Percentiles rank a stretch among this genome's conserved stretches.
Evolutionary conservation across 2,888 invertebrate genomes (phyloP).

Genomic region (Drosophila longiperda): DNA sequence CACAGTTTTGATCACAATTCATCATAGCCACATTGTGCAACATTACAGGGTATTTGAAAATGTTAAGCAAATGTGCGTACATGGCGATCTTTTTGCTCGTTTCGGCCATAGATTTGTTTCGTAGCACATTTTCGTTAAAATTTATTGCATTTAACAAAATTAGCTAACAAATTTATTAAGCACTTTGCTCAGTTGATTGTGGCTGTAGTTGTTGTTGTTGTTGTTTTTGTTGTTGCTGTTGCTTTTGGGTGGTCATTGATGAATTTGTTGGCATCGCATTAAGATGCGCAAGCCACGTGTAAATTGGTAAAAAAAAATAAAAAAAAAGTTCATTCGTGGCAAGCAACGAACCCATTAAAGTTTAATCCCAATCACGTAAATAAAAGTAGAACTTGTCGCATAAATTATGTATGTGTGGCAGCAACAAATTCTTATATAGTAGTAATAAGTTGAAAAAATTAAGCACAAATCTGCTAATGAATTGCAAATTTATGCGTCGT

Average conservation of each 20-base stretch:
- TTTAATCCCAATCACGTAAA: slow-evolving; percentile 77
- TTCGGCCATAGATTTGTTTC: slow-evolving; percentile 50
- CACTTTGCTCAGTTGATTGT: slow-evolving; percentile 54
- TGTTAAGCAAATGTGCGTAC: slow-evolving; percentile 64
- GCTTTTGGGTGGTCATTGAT: slow-evolving; percentile 65
- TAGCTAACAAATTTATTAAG: slow-evolving; percentile 82
- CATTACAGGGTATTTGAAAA: slow-evolving; percentile 39
- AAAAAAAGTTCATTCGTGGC: slow-evolving; percentile 35
- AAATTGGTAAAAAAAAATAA: slow-evolving; percentile 52
- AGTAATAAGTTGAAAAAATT: slow-evolving; percentile 61
- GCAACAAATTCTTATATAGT: slow-evolving; percentile 32
- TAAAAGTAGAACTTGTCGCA: slow-evolving; percentile 77
- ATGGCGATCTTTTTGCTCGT: slow-evolving; percentile 45
- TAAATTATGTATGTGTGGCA: slow-evolving; percentile 72
- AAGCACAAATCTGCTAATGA: slow-evolving; percentile 70
- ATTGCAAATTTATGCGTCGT: slow-evolving; percentile 75
- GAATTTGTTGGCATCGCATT: slow-evolving; percentile 45
- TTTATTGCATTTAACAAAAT: slow-evolving; percentile 82
- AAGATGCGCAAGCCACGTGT: slow-evolving; percentile 62
- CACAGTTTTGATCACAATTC: not conserved
- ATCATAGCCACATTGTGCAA: not conserved
- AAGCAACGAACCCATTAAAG: slow-evolving; percentile 80
- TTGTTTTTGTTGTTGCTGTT: not conserved
- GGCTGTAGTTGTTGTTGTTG: slow-evolving; percentile 9
- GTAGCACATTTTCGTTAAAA: slow-evolving; percentile 77